Conservation (phyloP, 2,797 vertebrate species). For the Xiphophorus birchmanni region DNA sequence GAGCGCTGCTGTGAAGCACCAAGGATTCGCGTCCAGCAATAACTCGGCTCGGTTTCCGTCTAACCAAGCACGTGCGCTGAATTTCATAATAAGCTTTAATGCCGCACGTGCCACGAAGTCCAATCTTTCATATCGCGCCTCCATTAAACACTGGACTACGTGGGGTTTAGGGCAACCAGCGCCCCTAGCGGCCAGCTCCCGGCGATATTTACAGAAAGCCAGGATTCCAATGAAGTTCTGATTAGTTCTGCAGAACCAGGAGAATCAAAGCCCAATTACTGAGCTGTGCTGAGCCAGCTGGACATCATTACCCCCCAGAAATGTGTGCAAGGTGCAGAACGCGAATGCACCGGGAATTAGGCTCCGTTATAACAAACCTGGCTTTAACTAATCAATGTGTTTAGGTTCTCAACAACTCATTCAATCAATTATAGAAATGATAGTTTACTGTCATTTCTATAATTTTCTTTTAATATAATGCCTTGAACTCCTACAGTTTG, state of each 20-base stretch:
- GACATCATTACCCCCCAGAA: too few species aligned
- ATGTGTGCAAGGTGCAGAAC: too few species aligned
- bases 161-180: slow-evolving; percentile 16
- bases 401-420: neutral
- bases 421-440: neutral
- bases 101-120: neutral
- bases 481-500: neutral
- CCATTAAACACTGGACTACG: neutral
- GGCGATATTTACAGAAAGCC: neutral
- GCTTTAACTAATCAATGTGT: neutral
- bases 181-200: slow-evolving; percentile 46
- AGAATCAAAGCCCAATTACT: neutral
- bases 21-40: neutral
- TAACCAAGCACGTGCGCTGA: neutral
- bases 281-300: neutral
- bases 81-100: neutral
- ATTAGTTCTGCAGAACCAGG: neutral
- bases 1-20: neutral
- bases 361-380: neutral
- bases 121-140: neutral
- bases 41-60: neutral
- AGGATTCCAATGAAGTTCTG: neutral
- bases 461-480: neutral
- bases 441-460: neutral
- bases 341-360: neutral